A percentile compares a stretch with the other conserved stretches of the same genome.
phyloP scores from a whole-genome alignment of 2,113 vertebrate genomes.

The Dunckerocampus dactyliophorus region DNA sequence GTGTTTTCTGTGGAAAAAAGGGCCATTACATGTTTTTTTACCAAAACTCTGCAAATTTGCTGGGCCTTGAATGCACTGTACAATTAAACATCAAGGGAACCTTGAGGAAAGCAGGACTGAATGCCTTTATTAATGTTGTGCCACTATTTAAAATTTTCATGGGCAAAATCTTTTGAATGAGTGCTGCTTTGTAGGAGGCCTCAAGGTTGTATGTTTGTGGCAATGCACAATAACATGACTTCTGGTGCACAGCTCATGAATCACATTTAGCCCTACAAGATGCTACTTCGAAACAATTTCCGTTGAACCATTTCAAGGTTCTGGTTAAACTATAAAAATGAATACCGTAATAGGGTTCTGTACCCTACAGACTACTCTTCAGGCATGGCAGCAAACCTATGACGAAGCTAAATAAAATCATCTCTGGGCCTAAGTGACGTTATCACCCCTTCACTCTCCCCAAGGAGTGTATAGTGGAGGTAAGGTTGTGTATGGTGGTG shows the following conservation, averaged over 20 bases:
- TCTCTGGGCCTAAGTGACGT: constrained; percentile 36
- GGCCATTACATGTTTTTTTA: background rate
- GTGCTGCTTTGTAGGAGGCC: background rate
- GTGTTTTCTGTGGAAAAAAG: too few species aligned
- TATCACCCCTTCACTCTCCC: constrained; percentile 19
- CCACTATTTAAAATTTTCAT: background rate
- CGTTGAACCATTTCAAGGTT: too few species aligned
- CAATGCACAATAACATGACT: too few species aligned
- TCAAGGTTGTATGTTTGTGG: background rate
- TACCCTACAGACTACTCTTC: too few species aligned
- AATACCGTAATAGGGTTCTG: too few species aligned
- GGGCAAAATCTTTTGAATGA: background rate
- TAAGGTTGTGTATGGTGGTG: constrained; percentile 26
- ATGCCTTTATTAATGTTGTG: too few species aligned
- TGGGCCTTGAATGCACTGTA: too few species aligned
- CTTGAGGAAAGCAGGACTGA: background rate
- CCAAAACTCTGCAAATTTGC: background rate
- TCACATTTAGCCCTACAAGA: too few species aligned
- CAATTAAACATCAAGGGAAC: too few species aligned
- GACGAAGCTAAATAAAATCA: constrained; percentile 49
- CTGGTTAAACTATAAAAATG: too few species aligned
- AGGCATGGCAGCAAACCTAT: constrained; percentile 34
- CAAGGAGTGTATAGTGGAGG: constrained; percentile 19
- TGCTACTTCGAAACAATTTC: too few species aligned
- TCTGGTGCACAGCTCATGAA: too few species aligned